phyloP scores from a whole-genome alignment of 2,888 invertebrate genomes.

The Drosophila setosimentum region DNA sequence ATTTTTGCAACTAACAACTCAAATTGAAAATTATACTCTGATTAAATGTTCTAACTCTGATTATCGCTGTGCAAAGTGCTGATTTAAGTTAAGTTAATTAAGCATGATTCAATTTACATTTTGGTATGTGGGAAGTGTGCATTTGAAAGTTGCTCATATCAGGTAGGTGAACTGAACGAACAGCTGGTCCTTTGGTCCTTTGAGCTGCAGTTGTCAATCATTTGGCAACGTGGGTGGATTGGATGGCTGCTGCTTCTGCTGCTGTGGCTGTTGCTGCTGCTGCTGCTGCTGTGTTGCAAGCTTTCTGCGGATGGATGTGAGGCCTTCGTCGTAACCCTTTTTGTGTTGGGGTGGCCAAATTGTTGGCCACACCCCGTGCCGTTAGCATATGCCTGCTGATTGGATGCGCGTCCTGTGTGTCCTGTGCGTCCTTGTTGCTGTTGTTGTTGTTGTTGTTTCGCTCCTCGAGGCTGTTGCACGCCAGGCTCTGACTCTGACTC shows the following conservation, averaged over 20 bases:
- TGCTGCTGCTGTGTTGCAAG: neutral
- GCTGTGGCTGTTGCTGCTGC: neutral
- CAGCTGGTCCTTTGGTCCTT: conserved; percentile 11
- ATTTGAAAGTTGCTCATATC: neutral
- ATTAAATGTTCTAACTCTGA: neutral
- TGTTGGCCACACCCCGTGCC: conserved; percentile 67
- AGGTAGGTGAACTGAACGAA: neutral
- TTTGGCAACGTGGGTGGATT: conserved; percentile 7
- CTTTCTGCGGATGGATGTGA: conserved; percentile 7
- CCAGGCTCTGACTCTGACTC: conserved; percentile 37
- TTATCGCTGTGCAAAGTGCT: too few relatives aligned
- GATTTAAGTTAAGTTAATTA: neutral
- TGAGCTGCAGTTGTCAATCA: conserved; percentile 59
- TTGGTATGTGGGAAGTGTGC: neutral
- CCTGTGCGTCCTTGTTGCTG: conserved; percentile 21
- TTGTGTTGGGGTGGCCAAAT: conserved; percentile 45
- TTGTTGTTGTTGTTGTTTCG: conserved; percentile 28
- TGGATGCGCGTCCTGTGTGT: conserved; percentile 58
- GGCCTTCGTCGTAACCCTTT: conserved; percentile 30
- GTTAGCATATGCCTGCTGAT: conserved; percentile 71
- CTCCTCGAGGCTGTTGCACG: conserved; percentile 56
- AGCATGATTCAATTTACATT: neutral
- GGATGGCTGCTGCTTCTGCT: conserved; percentile 2
- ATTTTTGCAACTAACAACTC: neutral
- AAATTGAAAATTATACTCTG: neutral